Evolutionary conservation across 1,140 invertebrate species (phyloP), one percentile per base, ranked within the genome.

Genomic region (Euura saliciscinereae): DNA sequence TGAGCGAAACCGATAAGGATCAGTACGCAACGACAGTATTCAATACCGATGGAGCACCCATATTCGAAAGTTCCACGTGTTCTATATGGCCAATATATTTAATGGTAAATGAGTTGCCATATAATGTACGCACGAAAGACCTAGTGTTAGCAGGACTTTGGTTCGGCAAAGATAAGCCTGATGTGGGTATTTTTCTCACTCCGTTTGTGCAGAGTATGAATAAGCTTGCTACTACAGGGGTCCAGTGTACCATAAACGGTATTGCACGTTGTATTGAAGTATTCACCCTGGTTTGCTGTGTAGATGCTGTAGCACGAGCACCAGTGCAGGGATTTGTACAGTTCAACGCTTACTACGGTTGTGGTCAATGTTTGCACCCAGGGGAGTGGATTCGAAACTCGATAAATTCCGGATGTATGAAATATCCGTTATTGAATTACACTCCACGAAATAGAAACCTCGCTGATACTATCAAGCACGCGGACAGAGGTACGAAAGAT

Each of bases 51-150:
- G 28, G 28, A 28, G 28, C 28, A 28, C 28, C 28, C 28, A 28
- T 28, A 28, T 28, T 75, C 66, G 51, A 75, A 46, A 74, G 67
- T 51, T 72, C 72, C 10, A 73, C 44, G 51, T 69, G 46, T 69
- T 71, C 75, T 7, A 69, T 78, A 10, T 78, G 77, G 75, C 71
- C 74, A 3, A 74, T 78, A 8, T 74, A 72, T 44, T n/a, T 78
- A 11, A 73, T 73, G 5, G 13, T 78, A 1, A 78, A 78, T 71
- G 75, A 76, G 67, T 4, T 78, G 10, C 77, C 75, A 8, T 46
- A 43, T n/a, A 44, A 75, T 43, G 66, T 45, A 43, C 73, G 70
- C 72, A 65, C 66, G 4, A 7, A 45, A 8, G 72, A 76, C 10
- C 68, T 71, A 13, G 66, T 78, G n/a, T 13, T 77, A 7, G 72